Conservation (phyloP, 2,113 vertebrate genomes). For the Xiphophorus maculatus region DNA sequence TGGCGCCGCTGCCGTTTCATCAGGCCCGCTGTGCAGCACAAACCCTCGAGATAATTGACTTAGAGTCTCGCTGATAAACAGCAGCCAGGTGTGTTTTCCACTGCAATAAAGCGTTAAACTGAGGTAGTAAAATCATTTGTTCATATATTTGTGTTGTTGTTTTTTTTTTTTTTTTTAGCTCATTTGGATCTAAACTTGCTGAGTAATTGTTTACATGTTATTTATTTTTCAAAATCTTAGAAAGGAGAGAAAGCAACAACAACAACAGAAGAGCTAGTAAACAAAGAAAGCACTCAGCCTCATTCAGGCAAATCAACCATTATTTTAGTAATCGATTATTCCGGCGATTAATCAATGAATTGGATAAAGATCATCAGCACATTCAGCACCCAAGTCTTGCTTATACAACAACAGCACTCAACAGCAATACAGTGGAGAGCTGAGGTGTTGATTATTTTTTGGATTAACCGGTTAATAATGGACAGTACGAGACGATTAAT, state of each 20-base stretch:
- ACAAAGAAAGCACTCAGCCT: too few species aligned
- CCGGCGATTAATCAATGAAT: too few species aligned
- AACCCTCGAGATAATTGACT: background rate
- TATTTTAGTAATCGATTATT: too few species aligned
- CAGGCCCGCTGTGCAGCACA: constrained; percentile 4
- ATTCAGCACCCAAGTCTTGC: too few species aligned
- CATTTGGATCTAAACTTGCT: background rate
- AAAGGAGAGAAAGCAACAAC: background rate
- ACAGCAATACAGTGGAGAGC: too few species aligned
- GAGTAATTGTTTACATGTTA: background rate
- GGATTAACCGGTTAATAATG: too few species aligned
- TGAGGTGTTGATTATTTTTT: too few species aligned
- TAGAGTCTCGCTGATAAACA: constrained; percentile 14
- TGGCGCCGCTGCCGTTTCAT: background rate
- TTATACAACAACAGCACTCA: too few species aligned
- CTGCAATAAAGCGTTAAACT: constrained; percentile 13
- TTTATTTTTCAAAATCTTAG: background rate
- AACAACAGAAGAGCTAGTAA: background rate
- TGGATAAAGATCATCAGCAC: too few species aligned
- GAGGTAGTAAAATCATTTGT: background rate
- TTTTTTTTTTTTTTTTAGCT: background rate
- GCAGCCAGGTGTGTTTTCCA: constrained; percentile 1
- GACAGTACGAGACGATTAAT: too few species aligned
- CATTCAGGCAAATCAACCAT: too few species aligned
- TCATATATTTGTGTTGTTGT: too few species aligned